Conservation (phyloP, 1,140 invertebrate genomes). For the Hylyphantes graminicola region DNA sequence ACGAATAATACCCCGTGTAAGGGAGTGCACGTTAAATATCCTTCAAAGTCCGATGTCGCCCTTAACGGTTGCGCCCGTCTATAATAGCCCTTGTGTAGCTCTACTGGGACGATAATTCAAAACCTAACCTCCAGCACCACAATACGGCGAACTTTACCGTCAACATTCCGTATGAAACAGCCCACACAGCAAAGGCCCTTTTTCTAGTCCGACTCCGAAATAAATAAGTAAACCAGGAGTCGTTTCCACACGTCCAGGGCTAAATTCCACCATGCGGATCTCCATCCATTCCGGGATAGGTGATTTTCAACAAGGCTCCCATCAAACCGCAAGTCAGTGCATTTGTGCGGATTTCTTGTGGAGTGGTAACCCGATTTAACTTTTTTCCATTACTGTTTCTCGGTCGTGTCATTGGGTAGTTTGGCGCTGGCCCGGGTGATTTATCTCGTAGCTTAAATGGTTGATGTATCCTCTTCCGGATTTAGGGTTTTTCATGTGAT, state of each 20-base stretch:
- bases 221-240: constrained; percentile 23
- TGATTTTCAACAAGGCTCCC: constrained; percentile 6
- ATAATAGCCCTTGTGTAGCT: too few species aligned
- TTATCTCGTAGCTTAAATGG: constrained; percentile 37
- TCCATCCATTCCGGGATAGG: constrained; percentile 33
- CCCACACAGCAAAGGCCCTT: too few species aligned
- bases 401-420: constrained; percentile 12
- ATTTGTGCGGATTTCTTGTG: constrained; percentile 17
- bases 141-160: too few species aligned
- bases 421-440: constrained; percentile 19
- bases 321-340: constrained; percentile 34
- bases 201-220: too few species aligned
- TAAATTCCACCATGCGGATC: constrained; percentile 27
- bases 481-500: not conserved
- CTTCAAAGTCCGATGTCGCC: too few species aligned
- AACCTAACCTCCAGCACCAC: too few species aligned
- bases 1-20: too few species aligned
- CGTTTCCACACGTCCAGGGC: constrained; percentile 29
- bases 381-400: constrained; percentile 19
- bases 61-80: too few species aligned
- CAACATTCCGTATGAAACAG: too few species aligned
- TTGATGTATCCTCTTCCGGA: not conserved
- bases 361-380: constrained; percentile 43
- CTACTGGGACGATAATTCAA: too few species aligned
- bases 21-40: too few species aligned